phyloP scores from a whole-genome alignment of 2,888 invertebrate genomes.

The Steromphala cineraria region DNA sequence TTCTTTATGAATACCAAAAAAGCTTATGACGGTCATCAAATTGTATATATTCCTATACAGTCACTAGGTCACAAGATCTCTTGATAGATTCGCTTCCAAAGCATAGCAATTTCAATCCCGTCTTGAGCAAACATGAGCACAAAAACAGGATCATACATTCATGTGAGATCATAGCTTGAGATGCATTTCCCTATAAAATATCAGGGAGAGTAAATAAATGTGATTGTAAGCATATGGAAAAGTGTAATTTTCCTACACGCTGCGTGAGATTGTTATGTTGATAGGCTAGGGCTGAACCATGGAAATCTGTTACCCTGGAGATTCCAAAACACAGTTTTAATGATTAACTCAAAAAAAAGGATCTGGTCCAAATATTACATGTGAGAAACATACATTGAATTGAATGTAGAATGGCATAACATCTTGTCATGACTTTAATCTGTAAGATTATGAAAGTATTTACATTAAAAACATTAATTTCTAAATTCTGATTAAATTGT shows the following conservation, averaged over 20 bases:
- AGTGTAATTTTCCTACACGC: background rate
- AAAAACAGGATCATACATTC: background rate
- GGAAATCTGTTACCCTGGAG: no score
- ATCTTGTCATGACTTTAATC: no score
- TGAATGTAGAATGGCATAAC: no score
- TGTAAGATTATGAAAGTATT: no score
- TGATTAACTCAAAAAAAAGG: no score
- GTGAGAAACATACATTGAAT: no score
- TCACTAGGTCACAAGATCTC: background rate
- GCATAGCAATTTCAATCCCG: background rate
- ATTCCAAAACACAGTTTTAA: no score
- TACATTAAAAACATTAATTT: no score
- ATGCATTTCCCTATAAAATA: background rate
- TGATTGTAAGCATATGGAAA: conserved; percentile 1
- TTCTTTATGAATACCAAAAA: background rate
- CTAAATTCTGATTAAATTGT: no score
- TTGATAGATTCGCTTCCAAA: background rate
- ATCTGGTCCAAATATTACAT: no score
- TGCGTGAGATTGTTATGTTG: background rate
- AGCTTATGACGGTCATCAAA: no score
- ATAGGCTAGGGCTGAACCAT: background rate
- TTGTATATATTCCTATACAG: background rate
- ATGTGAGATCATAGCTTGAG: background rate
- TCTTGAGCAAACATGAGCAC: background rate
- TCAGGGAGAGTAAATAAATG: background rate